A percentile compares a stretch with the other conserved stretches of the same genome.
Conservation (phyloP, 2,113 vertebrate genomes). For the Leptosomus discolor region DNA sequence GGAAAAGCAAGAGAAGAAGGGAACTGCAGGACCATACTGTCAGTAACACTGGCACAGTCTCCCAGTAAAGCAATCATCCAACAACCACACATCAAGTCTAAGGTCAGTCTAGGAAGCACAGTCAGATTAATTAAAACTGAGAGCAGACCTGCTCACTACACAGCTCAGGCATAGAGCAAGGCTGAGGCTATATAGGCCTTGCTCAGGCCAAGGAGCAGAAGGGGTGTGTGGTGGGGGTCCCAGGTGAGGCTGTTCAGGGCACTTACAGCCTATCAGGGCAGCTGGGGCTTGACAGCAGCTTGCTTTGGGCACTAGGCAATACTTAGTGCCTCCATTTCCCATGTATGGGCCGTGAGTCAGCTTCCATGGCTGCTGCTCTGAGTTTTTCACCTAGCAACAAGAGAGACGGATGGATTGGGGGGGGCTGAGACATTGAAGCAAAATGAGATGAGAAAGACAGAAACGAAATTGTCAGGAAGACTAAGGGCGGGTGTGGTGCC, state of each 20-base stretch:
- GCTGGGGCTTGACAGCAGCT: neutral
- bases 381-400: constrained; percentile 64
- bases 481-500: neutral
- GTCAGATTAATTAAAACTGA: neutral
- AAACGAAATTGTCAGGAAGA: constrained; percentile 19
- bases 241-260: neutral
- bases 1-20: neutral
- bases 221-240: neutral
- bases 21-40: neutral
- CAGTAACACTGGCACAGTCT: neutral
- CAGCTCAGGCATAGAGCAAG: neutral
- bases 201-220: neutral
- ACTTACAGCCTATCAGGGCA: neutral
- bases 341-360: constrained; percentile 34
- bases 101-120: neutral
- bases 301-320: neutral
- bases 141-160: neutral
- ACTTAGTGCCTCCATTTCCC: neutral
- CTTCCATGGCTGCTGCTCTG: constrained; percentile 28
- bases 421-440: neutral
- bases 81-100: neutral
- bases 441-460: constrained; percentile 37
- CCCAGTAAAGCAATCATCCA: neutral
- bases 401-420: neutral
- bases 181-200: neutral